Evolutionary conservation across 2,888 invertebrate species (phyloP), one percentile per base, ranked within the genome.

Genomic region (Sinotaia quadrata): DNA sequence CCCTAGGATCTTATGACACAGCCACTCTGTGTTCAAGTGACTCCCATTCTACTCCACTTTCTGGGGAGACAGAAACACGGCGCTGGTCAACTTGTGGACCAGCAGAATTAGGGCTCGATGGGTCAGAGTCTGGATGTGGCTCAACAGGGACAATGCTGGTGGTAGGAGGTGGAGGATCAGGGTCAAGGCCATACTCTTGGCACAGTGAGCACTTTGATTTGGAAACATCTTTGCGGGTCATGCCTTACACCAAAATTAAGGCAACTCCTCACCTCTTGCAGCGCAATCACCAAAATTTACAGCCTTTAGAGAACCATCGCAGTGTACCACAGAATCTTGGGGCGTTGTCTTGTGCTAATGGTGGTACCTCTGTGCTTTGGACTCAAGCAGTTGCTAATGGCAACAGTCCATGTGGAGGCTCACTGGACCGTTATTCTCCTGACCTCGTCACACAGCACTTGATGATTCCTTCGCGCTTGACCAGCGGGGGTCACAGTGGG

Each of bases 171-270:
- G 37, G 67, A 0, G 65, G 56, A 15, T 62, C 33, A 8, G 37
- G 67, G 0, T 60, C 72, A 47, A 75, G 86, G 7, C 86, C 85
- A 0, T 80, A 83, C 68, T 84, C 84, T 66, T 86, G 86, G 86
- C 85, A 86, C 71, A 81, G 82, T 72, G 85, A 84, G 71, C 81
- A 79, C 60, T 84, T 85, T 73, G 83, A 84, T 66, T 72, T 84
- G 27, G 85, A 86, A 63, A 72, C 81, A 41, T 82, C 81, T 54
- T 58, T 83, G 62, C 68, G 60, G 18, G 27, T 67, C 5, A 62
- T 63, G 27, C 49, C 75, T 49, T 24, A 54, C 49, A 51, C 52
- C 24, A 24, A 66, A 24, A 69, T 49, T 21, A 47, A 49, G 47
- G 41, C 68, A 27, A 33, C 67, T 34, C 41, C 59, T 31, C 54